These are phyloP conservation scores for Trilocha varians DNA, from an alignment of 2,888 invertebrate genomes.

Conservation along the genomic window DNA sequence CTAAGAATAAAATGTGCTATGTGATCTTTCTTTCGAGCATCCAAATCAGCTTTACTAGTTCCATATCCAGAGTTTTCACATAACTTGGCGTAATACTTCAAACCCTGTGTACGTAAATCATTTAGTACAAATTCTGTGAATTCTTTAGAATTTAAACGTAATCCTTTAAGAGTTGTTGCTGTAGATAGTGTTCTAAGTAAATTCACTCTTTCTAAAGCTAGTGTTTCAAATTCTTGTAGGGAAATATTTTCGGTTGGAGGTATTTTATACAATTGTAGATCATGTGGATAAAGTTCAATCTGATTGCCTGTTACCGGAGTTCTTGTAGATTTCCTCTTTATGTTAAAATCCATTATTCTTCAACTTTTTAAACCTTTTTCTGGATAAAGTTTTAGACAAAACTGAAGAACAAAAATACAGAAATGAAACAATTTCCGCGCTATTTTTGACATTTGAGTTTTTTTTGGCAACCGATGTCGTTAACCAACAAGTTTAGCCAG, in stretches of 20 bases:
- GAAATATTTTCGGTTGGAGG: constrained; percentile 83
- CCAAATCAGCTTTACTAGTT: constrained; percentile 74
- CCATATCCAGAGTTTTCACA: constrained; percentile 71
- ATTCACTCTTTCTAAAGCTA: constrained; percentile 87
- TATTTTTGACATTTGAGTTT: no score
- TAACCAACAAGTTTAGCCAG: no score
- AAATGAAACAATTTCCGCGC: no score
- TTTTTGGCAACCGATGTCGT: no score
- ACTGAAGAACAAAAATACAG: no score
- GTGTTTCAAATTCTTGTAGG: constrained; percentile 89
- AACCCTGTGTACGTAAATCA: constrained; percentile 78
- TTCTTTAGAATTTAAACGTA: constrained; percentile 77
- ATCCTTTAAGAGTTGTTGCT: constrained; percentile 75
- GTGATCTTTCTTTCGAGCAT: constrained; percentile 84
- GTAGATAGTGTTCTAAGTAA: constrained; percentile 85
- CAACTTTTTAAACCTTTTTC: not conserved
- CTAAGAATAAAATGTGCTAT: constrained; percentile 95
- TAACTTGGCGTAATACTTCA: constrained; percentile 77
- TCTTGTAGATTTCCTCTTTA: constrained; percentile 55
- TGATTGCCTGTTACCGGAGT: constrained; percentile 48
- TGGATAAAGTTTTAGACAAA: no score
- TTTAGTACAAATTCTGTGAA: constrained; percentile 77
- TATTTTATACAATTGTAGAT: constrained; percentile 83
- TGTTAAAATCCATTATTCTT: constrained; percentile 53
- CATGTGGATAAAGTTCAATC: constrained; percentile 78